A percentile compares a stretch with the other conserved stretches of the same genome.
These are phyloP conservation scores for Tokudaia tokunoshimensis DNA, from an alignment of 2,797 vertebrate genomes.

Conservation along the genomic window DNA sequence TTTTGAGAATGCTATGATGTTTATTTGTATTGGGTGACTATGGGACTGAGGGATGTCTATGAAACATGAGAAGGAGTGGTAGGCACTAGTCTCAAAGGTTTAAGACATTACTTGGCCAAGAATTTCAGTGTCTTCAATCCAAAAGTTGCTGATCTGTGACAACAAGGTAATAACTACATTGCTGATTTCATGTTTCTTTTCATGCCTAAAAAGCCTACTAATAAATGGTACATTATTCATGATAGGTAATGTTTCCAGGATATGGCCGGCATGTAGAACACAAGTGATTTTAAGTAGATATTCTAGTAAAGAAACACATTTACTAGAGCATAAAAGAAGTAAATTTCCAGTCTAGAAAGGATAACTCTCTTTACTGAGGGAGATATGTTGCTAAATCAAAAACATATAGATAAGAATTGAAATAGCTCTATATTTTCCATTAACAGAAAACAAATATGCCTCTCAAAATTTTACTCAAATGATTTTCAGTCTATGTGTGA, in stretches of 20 bases:
- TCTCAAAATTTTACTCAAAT: constrained; percentile 2
- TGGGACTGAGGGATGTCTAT: background rate
- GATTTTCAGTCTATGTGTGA: constrained; percentile 12
- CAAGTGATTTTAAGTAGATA: background rate
- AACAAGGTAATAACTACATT: background rate
- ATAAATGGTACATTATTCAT: background rate
- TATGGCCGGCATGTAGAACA: background rate
- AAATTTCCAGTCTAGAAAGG: background rate
- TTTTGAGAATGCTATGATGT: background rate
- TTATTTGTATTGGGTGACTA: background rate
- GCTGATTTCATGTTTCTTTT: background rate
- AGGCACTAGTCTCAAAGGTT: background rate
- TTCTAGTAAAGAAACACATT: background rate
- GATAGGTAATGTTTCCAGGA: background rate
- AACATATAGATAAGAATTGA: background rate
- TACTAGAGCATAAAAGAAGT: background rate
- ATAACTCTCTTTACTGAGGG: background rate
- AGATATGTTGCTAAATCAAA: background rate
- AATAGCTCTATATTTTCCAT: background rate
- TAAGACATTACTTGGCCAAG: background rate
- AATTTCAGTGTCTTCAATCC: background rate
- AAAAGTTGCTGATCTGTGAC: background rate
- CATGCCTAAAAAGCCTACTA: background rate
- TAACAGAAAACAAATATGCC: constrained; percentile 41
- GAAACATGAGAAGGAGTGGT: background rate